Conservation (phyloP, 2,113 vertebrate species). For the Nansenia antarctica region DNA sequence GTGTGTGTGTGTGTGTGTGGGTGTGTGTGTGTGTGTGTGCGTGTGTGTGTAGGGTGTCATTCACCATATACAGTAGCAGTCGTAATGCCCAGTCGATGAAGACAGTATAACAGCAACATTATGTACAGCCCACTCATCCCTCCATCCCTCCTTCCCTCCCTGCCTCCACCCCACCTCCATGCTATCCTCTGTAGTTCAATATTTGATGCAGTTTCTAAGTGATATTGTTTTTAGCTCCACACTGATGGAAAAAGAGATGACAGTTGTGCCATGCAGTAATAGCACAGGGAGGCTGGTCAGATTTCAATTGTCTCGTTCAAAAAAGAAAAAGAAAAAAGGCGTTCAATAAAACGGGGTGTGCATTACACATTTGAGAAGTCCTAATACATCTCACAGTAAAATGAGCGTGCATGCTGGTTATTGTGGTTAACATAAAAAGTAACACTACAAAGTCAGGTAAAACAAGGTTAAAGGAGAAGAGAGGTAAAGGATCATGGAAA, state of each 20-base stretch:
- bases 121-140: neutral
- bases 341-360: neutral
- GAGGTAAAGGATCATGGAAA: constrained; percentile 48
- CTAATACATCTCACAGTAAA: neutral
- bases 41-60: too few species aligned
- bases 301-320: neutral
- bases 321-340: too few species aligned
- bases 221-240: constrained; percentile 56
- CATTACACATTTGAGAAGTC: neutral
- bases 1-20: too few species aligned
- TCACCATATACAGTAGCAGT: too few species aligned
- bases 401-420: neutral
- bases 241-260: constrained; percentile 45
- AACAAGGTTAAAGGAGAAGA: constrained; percentile 49
- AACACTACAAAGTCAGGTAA: neutral
- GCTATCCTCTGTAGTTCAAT: constrained; percentile 50
- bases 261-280: neutral
- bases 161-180: constrained; percentile 8
- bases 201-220: constrained; percentile 58
- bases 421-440: neutral
- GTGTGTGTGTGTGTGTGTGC: too few species aligned
- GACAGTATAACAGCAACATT: too few species aligned
- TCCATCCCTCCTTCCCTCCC: constrained; percentile 15
- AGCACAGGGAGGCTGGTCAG: neutral
- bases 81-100: too few species aligned